Percentiles rank a stretch among this genome's conserved stretches.
phyloP scores from a whole-genome alignment of 2,888 invertebrate species.

The Nemoura dubitans region DNA sequence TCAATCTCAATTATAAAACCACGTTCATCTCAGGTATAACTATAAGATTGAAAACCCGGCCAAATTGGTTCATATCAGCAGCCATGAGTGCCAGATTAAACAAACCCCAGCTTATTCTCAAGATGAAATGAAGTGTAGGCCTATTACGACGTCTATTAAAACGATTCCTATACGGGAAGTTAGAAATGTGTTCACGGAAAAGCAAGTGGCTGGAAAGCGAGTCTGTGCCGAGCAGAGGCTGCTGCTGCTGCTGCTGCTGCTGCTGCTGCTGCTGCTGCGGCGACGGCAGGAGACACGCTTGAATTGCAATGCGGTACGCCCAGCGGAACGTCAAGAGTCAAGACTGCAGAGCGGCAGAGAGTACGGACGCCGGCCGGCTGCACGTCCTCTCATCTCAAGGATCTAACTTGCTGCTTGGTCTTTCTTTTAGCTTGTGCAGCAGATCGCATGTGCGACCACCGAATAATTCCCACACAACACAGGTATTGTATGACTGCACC shows the following conservation, averaged over 20 bases:
- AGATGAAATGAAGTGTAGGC: too few species aligned
- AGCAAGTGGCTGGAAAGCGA: background rate
- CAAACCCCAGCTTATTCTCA: too few species aligned
- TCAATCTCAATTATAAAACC: too few species aligned
- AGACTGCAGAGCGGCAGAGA: too few species aligned
- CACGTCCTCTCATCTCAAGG: background rate
- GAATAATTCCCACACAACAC: background rate
- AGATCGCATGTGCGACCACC: background rate
- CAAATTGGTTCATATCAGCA: too few species aligned
- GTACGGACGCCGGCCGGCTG: background rate
- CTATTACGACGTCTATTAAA: too few species aligned
- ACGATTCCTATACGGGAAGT: background rate
- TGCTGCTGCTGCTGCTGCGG: background rate
- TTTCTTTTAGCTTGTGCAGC: background rate
- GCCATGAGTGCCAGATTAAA: too few species aligned
- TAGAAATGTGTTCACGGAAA: conserved; percentile 25
- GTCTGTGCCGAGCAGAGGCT: too few species aligned
- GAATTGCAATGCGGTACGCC: conserved; percentile 15
- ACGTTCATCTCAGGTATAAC: too few species aligned
- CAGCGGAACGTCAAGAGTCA: background rate
- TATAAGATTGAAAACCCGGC: too few species aligned
- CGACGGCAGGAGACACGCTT: conserved; percentile 7
- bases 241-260: background rate
- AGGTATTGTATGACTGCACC: background rate
- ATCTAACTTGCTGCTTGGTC: background rate